Base-by-base conservation (phyloP, 2,797 vertebrate genomes). In the Anabas testudineus region DNA sequence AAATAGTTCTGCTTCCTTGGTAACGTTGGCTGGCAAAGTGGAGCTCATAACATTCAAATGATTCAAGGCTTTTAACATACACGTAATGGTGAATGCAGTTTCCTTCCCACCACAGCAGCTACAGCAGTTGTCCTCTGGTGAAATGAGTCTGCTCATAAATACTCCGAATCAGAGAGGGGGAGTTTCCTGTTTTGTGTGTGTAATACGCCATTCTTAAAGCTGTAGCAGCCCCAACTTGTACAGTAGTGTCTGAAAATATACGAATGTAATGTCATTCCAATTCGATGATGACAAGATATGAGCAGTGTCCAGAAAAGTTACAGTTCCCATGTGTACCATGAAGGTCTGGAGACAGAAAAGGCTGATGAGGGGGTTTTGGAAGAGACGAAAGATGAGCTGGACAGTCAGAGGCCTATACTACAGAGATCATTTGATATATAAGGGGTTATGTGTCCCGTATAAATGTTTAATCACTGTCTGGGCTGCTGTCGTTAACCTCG, bases 391-490 rank as follows among this genome's bases (percentile, higher is more conserved):
- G 80, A 81, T 41, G 78, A 88, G 74, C 66, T 48, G 63, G 76
- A 85, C 57, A 80, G 79, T 82, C 51, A 26, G 76, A 62, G 57
- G 63, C 49, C 68, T 80, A 53, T 45, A 28, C 73, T 65, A 74
- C 76, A 81, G 79, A 82, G 71, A 88, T 79, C 61, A 83, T 86
- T 87, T 90, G 86, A 90, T 90, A 88, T 81, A 82, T 86, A 85
- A 84, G 80, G 71, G 80, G 68, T 87, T 84, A 80, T 73, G 82
- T 90, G 76, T 88, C 88, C 68, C 26, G 42, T 90, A 85, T 91
- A 92, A 91, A 92, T 88, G 85, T 92, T 90, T 91, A 90, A 92
- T 93, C 83, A 83, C 81, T 81, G 85, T 91, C 88, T 92, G 87
- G 85, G 83, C 84, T 88, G 70, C 71, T 76, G 82, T 87, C 63